phyloP scores from a whole-genome alignment of 2,113 vertebrate genomes.

The Nematolebias whitei region DNA sequence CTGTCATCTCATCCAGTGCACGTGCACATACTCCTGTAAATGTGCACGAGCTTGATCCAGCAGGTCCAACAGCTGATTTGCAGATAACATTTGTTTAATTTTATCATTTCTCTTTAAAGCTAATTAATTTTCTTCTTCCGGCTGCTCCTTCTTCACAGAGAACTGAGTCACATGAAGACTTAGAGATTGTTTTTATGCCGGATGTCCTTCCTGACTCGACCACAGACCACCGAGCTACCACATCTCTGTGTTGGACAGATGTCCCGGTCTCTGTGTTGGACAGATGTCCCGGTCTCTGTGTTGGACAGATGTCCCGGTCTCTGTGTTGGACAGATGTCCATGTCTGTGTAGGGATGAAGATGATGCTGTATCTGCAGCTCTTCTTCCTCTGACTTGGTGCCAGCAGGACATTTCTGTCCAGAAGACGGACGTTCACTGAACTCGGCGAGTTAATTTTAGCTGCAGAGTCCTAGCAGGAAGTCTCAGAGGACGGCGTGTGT shows the following conservation, averaged over 20 bases:
- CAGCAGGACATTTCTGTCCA: not conserved
- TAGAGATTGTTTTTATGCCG: no score
- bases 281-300: not conserved
- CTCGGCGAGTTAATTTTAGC: not conserved
- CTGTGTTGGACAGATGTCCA: not conserved
- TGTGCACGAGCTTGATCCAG: no score
- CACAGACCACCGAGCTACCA: no score
- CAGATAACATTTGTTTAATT: no score
- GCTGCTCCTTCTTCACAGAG: no score
- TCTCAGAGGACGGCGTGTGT: not conserved
- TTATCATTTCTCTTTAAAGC: no score
- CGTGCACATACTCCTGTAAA: no score
- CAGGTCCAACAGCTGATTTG: no score
- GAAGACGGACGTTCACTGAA: conserved; percentile 1
- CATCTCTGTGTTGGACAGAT: no score
- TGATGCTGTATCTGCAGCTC: not conserved
- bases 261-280: not conserved
- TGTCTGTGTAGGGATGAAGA: not conserved
- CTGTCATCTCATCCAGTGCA: not conserved
- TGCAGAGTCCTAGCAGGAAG: not conserved
- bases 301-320: not conserved
- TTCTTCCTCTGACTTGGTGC: not conserved
- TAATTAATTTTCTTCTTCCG: no score
- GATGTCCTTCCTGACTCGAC: no score
- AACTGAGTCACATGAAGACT: no score